Base-by-base conservation (phyloP, 2,113 vertebrate genomes). In the Lophochroa leadbeateri region DNA sequence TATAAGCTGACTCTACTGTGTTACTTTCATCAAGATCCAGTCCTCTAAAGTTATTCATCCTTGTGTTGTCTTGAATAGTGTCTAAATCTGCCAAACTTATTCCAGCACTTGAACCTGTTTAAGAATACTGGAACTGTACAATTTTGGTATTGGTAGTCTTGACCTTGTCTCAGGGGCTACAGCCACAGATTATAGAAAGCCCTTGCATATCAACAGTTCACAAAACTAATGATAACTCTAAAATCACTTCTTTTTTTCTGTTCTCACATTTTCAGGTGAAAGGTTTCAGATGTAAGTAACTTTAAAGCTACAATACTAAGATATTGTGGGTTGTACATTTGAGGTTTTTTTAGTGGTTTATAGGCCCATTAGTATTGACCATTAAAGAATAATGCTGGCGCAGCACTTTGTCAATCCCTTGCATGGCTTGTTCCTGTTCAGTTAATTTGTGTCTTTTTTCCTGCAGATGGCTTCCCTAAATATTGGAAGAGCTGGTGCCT, bases 391-490 rank as follows among this genome's bases (percentile, higher is more conserved):
- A 63, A 29, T 29, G 24, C 25, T 91, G 33, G 47, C 39, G 71
- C 12, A 80, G 31, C 7, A n/a, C 6, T 86, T 64, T 49, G 35
- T 16, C 29, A 65, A 17, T 65, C 29, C 37, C 74, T 72, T 52
- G 25, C 13, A 24, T 90, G 23, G 5, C 10, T 86, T 69, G 25
- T 37, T 90, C 57, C n/a, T 76, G 7, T 86, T 91, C 29, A 80
- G 3, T 72, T 92, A 60, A 94, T 52, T 92, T 90, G 17, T 75
- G 44, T 94, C 50, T 63, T 49, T 88, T 96, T 95, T 89, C 91
- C 55, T 91, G 92, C 97, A 98, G 98, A 98, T 98, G 98, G 98
- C 98, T 70, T 98, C 98, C 61, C 91, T 98, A 97, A 98, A 98
- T 89, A 98, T 98, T 78, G 98, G 98, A 81, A 97, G 98, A 97